Conservation (phyloP, 2,797 vertebrate genomes). For the Poecile montanus region DNA sequence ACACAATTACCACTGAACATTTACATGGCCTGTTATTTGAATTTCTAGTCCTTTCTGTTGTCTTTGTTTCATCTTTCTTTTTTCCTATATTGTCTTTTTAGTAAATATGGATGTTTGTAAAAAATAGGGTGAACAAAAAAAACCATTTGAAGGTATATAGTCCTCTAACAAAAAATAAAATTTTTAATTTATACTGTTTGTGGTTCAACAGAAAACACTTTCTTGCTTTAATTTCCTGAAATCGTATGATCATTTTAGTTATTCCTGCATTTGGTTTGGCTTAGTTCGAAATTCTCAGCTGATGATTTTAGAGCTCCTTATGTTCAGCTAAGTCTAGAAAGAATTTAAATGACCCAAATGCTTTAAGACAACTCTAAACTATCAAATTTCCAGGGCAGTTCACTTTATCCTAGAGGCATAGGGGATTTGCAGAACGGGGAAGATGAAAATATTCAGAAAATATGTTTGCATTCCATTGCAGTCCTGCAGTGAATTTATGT, state of each 20-base stretch:
- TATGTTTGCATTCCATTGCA: background rate
- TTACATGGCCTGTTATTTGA: background rate
- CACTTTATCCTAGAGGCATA: background rate
- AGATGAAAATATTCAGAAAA: background rate
- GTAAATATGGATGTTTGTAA: background rate
- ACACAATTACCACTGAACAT: background rate
- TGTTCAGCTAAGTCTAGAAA: background rate
- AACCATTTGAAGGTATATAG: background rate
- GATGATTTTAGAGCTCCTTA: constrained; percentile 5
- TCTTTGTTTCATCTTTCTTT: background rate
- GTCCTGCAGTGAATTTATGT: background rate
- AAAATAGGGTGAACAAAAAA: background rate
- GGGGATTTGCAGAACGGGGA: background rate
- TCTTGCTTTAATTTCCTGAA: background rate
- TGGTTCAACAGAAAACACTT: background rate
- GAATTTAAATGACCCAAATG: background rate
- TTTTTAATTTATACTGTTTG: background rate
- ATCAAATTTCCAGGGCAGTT: background rate
- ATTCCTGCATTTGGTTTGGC: background rate
- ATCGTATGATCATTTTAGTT: background rate
- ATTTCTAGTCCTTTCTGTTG: background rate
- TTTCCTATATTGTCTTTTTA: background rate
- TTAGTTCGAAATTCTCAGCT: constrained; percentile 1
- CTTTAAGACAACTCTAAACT: background rate
- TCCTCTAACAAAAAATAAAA: background rate